A percentile compares a stretch with the other conserved stretches of the same genome.
These are phyloP conservation scores for Drosophila yakuba DNA, from an alignment of 1,140 invertebrate genomes.

Conservation along the genomic window DNA sequence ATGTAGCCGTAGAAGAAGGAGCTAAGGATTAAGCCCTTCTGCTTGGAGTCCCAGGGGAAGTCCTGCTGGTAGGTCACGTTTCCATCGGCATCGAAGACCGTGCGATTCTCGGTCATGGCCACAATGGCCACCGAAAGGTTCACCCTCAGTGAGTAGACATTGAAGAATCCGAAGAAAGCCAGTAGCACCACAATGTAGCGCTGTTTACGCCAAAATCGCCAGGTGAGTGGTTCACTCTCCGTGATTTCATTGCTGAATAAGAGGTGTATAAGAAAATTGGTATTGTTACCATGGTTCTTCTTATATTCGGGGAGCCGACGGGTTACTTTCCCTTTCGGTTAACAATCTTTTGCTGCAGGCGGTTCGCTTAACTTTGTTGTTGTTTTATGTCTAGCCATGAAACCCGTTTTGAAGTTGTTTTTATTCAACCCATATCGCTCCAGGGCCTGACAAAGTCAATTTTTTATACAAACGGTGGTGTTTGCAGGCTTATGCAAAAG, in stretches of 20 bases:
- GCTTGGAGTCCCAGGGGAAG: conserved; percentile 92
- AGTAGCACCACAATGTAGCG: conserved; percentile 91
- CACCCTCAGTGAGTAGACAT: conserved; percentile 93
- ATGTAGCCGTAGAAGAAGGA: conserved; percentile 95
- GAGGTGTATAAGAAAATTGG: conserved; percentile 21
- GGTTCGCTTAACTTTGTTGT: conserved; percentile 7
- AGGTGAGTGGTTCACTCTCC: conserved; percentile 86
- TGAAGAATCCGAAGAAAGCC: conserved; percentile 94
- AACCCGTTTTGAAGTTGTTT: conserved; percentile 56
- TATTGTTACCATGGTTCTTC: conserved; percentile 2
- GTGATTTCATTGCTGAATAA: conserved; percentile 85
- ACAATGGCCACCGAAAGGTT: conserved; percentile 96
- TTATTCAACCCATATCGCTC: conserved; percentile 31
- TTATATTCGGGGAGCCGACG: conserved; percentile 6
- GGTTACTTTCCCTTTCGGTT: conserved; percentile 63
- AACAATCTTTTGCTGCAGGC: conserved; percentile 30
- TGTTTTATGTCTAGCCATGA: conserved; percentile 25
- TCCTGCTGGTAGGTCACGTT: conserved; percentile 87
- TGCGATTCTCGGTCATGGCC: conserved; percentile 91
- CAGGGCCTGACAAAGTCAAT: conserved; percentile 20
- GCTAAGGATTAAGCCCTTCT: conserved; percentile 92
- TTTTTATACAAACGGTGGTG: not conserved
- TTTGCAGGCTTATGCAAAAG: not conserved
- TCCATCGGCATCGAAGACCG: conserved; percentile 86
- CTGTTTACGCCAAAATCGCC: conserved; percentile 89